phyloP scores from a whole-genome alignment of 2,113 vertebrate genomes.

The Buteo buteo region DNA sequence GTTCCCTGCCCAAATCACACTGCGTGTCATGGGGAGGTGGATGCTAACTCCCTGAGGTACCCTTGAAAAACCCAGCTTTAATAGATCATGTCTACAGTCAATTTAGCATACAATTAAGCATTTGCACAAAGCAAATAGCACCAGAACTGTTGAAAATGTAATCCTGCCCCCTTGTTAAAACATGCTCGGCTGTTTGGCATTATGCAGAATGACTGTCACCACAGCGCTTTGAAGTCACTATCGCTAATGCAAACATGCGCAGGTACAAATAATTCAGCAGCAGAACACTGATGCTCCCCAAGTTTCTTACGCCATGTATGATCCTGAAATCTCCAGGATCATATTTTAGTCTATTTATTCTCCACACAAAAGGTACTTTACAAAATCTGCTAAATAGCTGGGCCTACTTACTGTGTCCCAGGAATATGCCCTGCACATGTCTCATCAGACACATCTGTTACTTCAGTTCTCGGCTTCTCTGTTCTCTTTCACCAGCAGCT shows the following conservation, averaged over 20 bases:
- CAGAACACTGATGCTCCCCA: constrained; percentile 30
- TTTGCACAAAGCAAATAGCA: constrained; percentile 47
- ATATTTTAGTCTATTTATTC: constrained; percentile 52
- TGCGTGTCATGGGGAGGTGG: neutral
- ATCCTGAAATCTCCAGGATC: constrained; percentile 51
- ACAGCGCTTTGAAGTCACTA: constrained; percentile 33
- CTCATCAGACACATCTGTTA: constrained; percentile 26
- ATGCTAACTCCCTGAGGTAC: neutral
- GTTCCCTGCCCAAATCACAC: neutral
- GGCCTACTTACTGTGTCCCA: constrained; percentile 39
- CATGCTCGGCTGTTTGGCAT: neutral
- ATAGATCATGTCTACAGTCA: constrained; percentile 37
- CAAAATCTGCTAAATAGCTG: constrained; percentile 60
- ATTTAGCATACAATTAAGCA: constrained; percentile 60
- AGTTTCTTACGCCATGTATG: constrained; percentile 31
- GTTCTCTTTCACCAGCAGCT: constrained; percentile 43
- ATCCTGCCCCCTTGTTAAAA: constrained; percentile 51
- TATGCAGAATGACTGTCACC: constrained; percentile 45
- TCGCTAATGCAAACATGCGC: constrained; percentile 14
- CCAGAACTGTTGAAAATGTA: constrained; percentile 20
- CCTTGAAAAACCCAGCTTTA: constrained; percentile 9
- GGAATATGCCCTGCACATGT: neutral
- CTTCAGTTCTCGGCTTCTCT: neutral
- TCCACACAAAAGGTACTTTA: constrained; percentile 46
- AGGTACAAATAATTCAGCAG: constrained; percentile 59